Conservation (phyloP, 1,140 invertebrate species). For the Leucophenga varia region DNA sequence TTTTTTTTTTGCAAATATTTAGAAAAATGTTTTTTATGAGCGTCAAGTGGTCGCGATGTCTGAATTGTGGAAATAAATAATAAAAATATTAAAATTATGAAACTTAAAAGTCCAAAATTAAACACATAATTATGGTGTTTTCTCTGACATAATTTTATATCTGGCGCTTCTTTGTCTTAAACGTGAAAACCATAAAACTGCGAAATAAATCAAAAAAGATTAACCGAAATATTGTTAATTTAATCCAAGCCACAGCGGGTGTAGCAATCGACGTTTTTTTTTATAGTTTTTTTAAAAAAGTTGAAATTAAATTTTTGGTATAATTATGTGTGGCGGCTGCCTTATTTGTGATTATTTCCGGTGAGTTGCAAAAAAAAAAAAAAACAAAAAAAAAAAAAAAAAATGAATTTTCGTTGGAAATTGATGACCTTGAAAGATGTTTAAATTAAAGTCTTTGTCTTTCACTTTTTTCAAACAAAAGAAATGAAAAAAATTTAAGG, state of each 20-base stretch:
- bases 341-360: slow-evolving; percentile 28
- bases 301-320: slow-evolving; percentile 24
- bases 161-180: slow-evolving; percentile 19
- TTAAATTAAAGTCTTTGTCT: no score
- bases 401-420: no score
- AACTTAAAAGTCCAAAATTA: neutral
- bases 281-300: no score
- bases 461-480: no score
- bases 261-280: no score
- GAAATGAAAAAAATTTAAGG: no score
- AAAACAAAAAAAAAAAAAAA: no score
- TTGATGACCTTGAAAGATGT: no score
- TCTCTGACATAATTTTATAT: no score
- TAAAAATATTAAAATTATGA: slow-evolving; percentile 18
- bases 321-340: slow-evolving; percentile 18
- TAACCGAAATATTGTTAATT: slow-evolving; percentile 19
- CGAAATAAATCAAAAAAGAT: slow-evolving; percentile 26
- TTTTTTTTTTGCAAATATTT: no score
- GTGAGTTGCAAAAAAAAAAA: slow-evolving; percentile 22
- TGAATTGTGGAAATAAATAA: slow-evolving; percentile 33
- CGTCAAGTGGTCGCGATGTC: slow-evolving; percentile 41
- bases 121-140: slow-evolving; percentile 4
- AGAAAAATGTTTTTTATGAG: slow-evolving; percentile 45
- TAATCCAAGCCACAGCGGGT: slow-evolving; percentile 24
- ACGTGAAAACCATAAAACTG: slow-evolving; percentile 7